Evolutionary conservation across 2,888 invertebrate genomes (phyloP), one percentile per base, ranked within the genome.

Genomic region (Drosophila mayaguana): DNA sequence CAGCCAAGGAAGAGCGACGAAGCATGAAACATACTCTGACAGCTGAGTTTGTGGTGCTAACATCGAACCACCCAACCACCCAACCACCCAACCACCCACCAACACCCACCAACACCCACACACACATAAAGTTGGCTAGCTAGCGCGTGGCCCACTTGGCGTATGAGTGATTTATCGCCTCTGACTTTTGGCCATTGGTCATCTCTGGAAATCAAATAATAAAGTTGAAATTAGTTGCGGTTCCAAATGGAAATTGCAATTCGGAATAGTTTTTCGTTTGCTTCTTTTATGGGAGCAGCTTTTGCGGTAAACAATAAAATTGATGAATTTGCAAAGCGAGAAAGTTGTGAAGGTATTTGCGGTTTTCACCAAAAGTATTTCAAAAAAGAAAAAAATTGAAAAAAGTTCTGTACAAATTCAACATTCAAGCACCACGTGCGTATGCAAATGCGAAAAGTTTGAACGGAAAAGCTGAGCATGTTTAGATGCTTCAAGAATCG

Each of bases 181-280:
- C 55, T 57, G 79, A 82, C 79, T 86, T 72, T 68, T 72, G 78
- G 55, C 64, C 78, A 64, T 45, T 65, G 83, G 68, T 66, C 80
- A 80, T 61, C 53, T 70, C 48, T 78, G 32, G 61, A 71, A 78
- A 67, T 81, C 75, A 74, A 84, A 86, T 84, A 84, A 82, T 84
- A 82, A 85, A 84, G 86, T 86, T 84, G 73, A 79, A 86, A 84
- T 86, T 86, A 86, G 84, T 81, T 84, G 83, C 68, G 85, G 83
- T 71, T 55, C 51, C 56, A 61, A 75, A 75, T 85, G 80, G 78
- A 85, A 83, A 83, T 81, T 75, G 85, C 48, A 73, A 72, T 75
- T 84, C 72, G 77, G 50, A 67, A 73, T 72, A 68, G 80, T 82
- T 76, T 82, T 50, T 14, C 34, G 20, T n/a, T 43, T 43, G 12